Percentiles rank a stretch among this genome's conserved stretches.
phyloP scores from a whole-genome alignment of 1,140 invertebrate species.

The Lepidurus packardi region DNA sequence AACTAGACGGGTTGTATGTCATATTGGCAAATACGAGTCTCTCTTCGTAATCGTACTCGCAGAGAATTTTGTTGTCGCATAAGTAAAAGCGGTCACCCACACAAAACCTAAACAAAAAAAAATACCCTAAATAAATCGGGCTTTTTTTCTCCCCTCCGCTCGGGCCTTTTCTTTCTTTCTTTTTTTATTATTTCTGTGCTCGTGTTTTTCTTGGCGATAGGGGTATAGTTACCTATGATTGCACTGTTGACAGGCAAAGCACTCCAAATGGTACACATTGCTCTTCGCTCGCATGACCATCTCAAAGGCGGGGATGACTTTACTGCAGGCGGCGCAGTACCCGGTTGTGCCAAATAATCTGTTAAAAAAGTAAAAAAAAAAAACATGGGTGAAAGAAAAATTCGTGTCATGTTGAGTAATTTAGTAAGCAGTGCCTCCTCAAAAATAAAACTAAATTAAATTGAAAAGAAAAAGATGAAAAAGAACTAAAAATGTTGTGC shows the following conservation, averaged over 20 bases:
- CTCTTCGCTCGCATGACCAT: conserved; percentile 93
- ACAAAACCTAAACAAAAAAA: conserved; percentile 70
- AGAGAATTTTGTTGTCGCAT: conserved; percentile 88
- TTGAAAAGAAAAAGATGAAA: too few relatives aligned
- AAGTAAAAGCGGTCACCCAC: conserved; percentile 88
- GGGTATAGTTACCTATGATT: conserved; percentile 72
- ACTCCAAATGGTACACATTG: conserved; percentile 93
- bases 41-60: conserved; percentile 91
- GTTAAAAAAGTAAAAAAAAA: neutral
- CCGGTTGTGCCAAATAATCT: conserved; percentile 40
- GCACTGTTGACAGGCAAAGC: conserved; percentile 93
- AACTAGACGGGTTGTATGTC: conserved; percentile 78
- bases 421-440: neutral
- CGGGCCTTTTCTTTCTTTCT: conserved; percentile 16
- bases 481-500: too few relatives aligned
- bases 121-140: conserved; percentile 35
- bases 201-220: conserved; percentile 31
- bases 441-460: too few relatives aligned
- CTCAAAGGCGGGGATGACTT: conserved; percentile 92
- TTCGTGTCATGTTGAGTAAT: too few relatives aligned
- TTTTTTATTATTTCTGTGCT: conserved; percentile 23
- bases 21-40: conserved; percentile 80
- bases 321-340: conserved; percentile 88
- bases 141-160: neutral
- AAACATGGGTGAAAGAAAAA: conserved; percentile 19